phyloP scores from a whole-genome alignment of 2,888 invertebrate species.

The Crioceris asparagi region DNA sequence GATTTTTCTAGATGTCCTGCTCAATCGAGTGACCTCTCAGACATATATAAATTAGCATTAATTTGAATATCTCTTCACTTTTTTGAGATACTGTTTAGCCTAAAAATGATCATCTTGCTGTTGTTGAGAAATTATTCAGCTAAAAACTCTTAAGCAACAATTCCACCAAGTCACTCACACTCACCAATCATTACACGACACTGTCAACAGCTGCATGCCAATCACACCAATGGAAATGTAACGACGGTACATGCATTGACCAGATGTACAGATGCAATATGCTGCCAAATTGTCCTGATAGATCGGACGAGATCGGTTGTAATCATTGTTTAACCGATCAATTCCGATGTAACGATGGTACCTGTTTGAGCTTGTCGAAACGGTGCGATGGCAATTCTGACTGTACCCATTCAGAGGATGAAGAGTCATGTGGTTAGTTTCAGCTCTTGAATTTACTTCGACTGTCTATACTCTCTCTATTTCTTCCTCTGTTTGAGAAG shows the following conservation, averaged over 20 bases:
- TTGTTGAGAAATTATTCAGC: no score
- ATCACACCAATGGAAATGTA: slow-evolving; percentile 44
- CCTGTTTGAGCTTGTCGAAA: slow-evolving; percentile 40
- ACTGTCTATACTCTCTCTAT: no score
- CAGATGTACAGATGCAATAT: slow-evolving; percentile 42
- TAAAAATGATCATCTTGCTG: no score
- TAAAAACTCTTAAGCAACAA: no score
- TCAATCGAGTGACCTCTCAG: no score
- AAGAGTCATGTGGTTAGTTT: slow-evolving; percentile 43
- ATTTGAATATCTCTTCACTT: no score
- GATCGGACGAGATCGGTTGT: slow-evolving; percentile 77
- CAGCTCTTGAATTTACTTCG: no score
- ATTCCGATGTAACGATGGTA: slow-evolving; percentile 47
- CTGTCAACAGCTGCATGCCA: slow-evolving; percentile 11
- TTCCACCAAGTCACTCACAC: no score
- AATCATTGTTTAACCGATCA: slow-evolving; percentile 43
- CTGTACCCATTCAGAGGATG: slow-evolving; percentile 48
- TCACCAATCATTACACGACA: background rate
- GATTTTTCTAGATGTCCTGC: no score
- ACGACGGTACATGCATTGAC: slow-evolving; percentile 43
- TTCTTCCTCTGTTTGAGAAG: no score
- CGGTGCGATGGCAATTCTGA: slow-evolving; percentile 43
- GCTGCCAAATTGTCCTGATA: slow-evolving; percentile 66
- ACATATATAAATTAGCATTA: no score
- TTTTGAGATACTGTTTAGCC: no score